Evolutionary conservation across 92 coral and sea anemone genomes (phyloP).

Genomic region (Metridium senile): DNA sequence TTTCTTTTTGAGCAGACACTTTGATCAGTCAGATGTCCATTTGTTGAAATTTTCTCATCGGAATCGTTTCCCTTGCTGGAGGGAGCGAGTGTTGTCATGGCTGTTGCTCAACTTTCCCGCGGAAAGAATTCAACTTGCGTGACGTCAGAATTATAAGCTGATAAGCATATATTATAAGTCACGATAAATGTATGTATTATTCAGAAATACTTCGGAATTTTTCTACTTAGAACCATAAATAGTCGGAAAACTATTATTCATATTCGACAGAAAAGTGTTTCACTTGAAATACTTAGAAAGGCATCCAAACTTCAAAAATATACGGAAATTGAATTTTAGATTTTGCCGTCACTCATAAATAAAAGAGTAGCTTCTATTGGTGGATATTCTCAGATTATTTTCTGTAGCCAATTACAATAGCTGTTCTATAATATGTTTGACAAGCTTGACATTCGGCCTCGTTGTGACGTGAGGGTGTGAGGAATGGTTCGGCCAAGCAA

Average conservation of each 20-base stretch:
- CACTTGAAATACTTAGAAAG: neutral
- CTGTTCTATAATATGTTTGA: slow-evolving; percentile 15
- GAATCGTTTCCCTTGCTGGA: neutral
- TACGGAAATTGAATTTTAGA: neutral
- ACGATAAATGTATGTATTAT: neutral
- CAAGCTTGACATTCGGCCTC: slow-evolving; percentile 48
- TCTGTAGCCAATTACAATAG: slow-evolving; percentile 25
- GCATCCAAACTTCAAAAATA: neutral
- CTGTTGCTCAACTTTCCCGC: slow-evolving; percentile 22
- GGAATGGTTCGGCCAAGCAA: slow-evolving; percentile 45
- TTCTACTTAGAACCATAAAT: neutral
- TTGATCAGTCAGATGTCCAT: slow-evolving; percentile 4
- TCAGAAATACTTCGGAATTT: neutral
- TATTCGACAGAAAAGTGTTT: too few relatives aligned
- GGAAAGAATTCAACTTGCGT: neutral
- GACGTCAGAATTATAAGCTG: slow-evolving; percentile 9
- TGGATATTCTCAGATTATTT: neutral
- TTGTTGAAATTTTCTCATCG: slow-evolving; percentile 7
- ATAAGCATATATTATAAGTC: neutral
- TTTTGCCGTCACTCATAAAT: neutral
- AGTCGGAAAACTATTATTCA: too few relatives aligned
- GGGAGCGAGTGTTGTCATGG: neutral
- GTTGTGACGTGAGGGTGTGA: slow-evolving; percentile 76
- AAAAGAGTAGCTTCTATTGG: neutral
- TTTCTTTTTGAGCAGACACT: slow-evolving; percentile 1